phyloP scores from a whole-genome alignment of 2,797 vertebrate species.

The Emydoidea blandingii region DNA sequence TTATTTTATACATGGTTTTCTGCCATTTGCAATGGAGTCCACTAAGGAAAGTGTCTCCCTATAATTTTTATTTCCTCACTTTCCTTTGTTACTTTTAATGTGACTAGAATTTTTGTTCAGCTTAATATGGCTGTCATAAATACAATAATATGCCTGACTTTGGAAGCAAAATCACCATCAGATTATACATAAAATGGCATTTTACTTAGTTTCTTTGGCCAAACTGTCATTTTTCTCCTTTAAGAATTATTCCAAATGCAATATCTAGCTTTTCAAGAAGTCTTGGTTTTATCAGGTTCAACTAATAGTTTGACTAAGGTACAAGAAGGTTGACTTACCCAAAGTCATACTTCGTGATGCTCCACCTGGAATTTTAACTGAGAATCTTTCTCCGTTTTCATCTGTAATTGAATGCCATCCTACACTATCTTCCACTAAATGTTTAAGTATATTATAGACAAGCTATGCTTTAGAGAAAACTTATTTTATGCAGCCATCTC shows the following conservation, averaged over 20 bases:
- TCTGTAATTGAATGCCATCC: neutral
- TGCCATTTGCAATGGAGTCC: neutral
- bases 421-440: neutral
- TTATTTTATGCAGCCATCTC: neutral
- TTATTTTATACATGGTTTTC: neutral
- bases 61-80: neutral
- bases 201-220: neutral
- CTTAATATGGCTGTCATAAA: neutral
- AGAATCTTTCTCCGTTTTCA: neutral
- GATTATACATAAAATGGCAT: neutral
- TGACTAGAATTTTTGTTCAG: neutral
- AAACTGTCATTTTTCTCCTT: neutral
- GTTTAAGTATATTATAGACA: neutral
- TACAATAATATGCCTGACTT: neutral
- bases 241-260: neutral
- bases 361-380: neutral
- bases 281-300: neutral
- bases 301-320: no score
- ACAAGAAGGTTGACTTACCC: fast-evolving
- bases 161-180: slow-evolving; percentile 1
- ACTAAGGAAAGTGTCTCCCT: neutral
- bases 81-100: neutral
- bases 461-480: neutral
- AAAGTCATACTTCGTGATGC: neutral
- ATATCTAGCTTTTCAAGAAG: neutral